Conservation (phyloP, 2,113 vertebrate species). For the Sciurus niger region DNA sequence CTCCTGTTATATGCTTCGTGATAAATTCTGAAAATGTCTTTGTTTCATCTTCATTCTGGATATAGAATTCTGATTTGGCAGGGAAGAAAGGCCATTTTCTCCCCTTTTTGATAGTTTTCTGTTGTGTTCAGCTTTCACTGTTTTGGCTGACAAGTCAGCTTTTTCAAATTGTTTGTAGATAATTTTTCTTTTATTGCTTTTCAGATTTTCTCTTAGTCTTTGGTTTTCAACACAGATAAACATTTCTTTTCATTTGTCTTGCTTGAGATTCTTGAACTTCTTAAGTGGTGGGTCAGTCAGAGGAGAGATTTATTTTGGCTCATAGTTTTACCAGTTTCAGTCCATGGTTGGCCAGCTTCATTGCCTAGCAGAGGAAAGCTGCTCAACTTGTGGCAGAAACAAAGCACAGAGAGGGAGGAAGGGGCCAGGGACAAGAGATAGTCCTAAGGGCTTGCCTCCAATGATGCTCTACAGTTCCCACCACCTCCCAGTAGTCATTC, state of each 20-base stretch:
- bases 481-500: too few relatives aligned
- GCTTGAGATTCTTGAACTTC: slow-evolving; percentile 1
- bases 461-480: too few relatives aligned
- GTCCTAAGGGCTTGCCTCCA: too few relatives aligned
- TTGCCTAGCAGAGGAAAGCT: too few relatives aligned
- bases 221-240: slow-evolving; percentile 30
- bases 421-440: too few relatives aligned
- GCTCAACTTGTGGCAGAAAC: too few relatives aligned
- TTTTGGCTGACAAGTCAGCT: background rate
- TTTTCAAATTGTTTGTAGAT: background rate
- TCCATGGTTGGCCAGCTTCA: too few relatives aligned
- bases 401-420: too few relatives aligned
- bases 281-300: background rate
- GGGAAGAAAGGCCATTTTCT: background rate
- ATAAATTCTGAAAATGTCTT: slow-evolving; percentile 15
- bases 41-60: background rate
- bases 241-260: slow-evolving; percentile 22
- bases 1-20: background rate
- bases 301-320: too few relatives aligned
- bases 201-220: slow-evolving; percentile 24
- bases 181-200: background rate
- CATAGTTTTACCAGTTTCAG: too few relatives aligned
- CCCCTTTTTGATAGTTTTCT: background rate
- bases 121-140: background rate
- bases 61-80: background rate